Percentiles rank a stretch among this genome's conserved stretches.
These are phyloP conservation scores for Bembecia ichneumoniformis DNA, from an alignment of 2,888 invertebrate genomes.

Conservation along the genomic window DNA sequence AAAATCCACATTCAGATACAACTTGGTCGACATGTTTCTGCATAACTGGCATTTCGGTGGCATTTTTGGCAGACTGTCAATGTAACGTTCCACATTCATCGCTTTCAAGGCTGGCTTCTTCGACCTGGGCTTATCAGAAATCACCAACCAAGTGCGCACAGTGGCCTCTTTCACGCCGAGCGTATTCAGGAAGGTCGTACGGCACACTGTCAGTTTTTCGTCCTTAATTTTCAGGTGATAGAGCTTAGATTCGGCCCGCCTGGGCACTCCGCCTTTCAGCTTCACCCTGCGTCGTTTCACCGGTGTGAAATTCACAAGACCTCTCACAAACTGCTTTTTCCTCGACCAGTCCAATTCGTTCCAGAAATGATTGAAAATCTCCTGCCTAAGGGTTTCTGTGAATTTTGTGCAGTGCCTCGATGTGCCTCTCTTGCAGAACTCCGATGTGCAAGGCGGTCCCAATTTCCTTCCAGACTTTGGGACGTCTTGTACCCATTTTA, in stretches of 20 bases:
- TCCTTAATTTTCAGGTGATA: slow-evolving; percentile 28
- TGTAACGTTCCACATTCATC: slow-evolving; percentile 30
- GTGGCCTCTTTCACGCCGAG: slow-evolving; percentile 48
- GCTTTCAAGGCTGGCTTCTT: slow-evolving; percentile 32
- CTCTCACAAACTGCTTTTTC: slow-evolving; percentile 32
- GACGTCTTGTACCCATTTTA: slow-evolving; percentile 42
- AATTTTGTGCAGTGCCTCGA: slow-evolving; percentile 24
- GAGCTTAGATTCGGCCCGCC: slow-evolving; percentile 38
- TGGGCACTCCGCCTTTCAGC: slow-evolving; percentile 25
- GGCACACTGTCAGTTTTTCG: slow-evolving; percentile 29
- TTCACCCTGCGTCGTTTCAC: slow-evolving; percentile 29
- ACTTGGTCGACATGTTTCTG: slow-evolving; percentile 11
- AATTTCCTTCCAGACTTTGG: slow-evolving; percentile 35
- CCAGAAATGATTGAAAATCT: slow-evolving; percentile 43
- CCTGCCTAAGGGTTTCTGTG: slow-evolving; percentile 20
- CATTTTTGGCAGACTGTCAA: slow-evolving; percentile 35
- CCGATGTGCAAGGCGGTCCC: slow-evolving; percentile 31
- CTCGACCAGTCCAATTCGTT: slow-evolving; percentile 37
- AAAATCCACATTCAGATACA: slow-evolving; percentile 28
- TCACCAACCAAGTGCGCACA: slow-evolving; percentile 36
- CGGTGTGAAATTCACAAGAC: slow-evolving; percentile 31
- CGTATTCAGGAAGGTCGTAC: slow-evolving; percentile 43
- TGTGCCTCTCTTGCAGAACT: slow-evolving; percentile 26
- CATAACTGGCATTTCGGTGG: slow-evolving; percentile 35
- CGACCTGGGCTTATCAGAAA: slow-evolving; percentile 17